These are phyloP conservation scores for Clinocottus analis DNA, from an alignment of 2,113 vertebrate genomes.

Conservation along the genomic window DNA sequence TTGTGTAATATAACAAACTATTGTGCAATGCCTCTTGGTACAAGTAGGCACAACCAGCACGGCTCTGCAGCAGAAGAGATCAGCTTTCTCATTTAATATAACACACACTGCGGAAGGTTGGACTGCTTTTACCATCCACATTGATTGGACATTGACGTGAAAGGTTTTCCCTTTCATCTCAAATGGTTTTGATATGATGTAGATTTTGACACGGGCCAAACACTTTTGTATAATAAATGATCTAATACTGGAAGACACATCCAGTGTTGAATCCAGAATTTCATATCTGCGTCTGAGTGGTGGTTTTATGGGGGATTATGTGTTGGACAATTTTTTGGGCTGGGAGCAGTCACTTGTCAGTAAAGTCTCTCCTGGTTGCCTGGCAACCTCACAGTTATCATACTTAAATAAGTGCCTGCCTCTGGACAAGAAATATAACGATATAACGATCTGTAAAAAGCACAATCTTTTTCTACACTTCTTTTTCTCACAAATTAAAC, in stretches of 20 bases:
- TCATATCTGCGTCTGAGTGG: not conserved
- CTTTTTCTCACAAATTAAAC: not conserved
- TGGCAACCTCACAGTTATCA: conserved; percentile 2
- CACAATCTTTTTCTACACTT: not conserved
- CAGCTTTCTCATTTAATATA: too few relatives aligned
- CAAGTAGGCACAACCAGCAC: not conserved
- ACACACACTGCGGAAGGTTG: too few relatives aligned
- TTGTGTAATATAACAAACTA: not conserved
- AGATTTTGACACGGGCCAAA: too few relatives aligned
- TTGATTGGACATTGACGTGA: too few relatives aligned
- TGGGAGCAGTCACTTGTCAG: not conserved
- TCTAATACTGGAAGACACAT: not conserved
- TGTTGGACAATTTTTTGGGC: conserved; percentile 1
- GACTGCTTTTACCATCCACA: too few relatives aligned
- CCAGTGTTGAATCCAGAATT: not conserved
- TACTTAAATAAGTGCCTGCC: not conserved
- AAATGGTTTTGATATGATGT: too few relatives aligned
- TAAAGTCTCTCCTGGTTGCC: conserved; percentile 1
- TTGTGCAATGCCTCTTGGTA: not conserved
- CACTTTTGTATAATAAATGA: not conserved
- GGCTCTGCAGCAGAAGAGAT: not conserved
- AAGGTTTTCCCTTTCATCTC: too few relatives aligned
- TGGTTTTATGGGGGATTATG: not conserved
- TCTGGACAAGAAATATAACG: not conserved
- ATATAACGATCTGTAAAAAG: not conserved